These are phyloP conservation scores for Calyptomena viridis DNA, from an alignment of 2,113 vertebrate genomes.

Conservation along the genomic window DNA sequence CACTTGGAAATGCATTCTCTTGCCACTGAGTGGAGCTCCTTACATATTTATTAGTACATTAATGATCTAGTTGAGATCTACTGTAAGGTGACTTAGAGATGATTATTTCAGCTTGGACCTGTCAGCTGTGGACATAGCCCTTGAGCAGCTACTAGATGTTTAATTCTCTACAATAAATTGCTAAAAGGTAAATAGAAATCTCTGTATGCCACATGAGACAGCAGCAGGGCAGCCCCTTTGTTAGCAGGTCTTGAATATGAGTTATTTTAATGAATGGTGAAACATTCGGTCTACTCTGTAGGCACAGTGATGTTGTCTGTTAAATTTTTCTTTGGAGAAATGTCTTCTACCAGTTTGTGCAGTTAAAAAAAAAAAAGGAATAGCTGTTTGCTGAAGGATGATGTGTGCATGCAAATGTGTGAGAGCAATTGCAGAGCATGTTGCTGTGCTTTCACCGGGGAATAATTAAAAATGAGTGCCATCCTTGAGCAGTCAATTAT, in stretches of 20 bases:
- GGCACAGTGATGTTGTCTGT: neutral
- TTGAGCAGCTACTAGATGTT: neutral
- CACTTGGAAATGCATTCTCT: neutral
- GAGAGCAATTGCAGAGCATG: neutral
- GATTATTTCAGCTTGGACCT: neutral
- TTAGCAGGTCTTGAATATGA: neutral
- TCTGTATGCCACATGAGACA: neutral
- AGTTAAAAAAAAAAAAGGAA: neutral
- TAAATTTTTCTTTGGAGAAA: neutral
- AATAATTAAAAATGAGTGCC: conserved; percentile 6
- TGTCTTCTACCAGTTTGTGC: neutral
- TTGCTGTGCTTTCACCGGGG: neutral
- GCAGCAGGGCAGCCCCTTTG: neutral
- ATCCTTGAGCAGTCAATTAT: conserved; percentile 9
- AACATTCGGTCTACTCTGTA: neutral
- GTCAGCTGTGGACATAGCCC: neutral
- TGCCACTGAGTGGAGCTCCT: conserved; percentile 40
- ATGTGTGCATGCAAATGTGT: neutral
- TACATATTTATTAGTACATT: neutral
- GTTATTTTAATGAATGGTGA: neutral
- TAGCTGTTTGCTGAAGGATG: neutral
- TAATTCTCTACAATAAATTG: neutral
- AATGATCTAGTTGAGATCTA: rapidly evolving
- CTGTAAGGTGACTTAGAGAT: neutral
- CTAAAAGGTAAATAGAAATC: neutral